phyloP scores from a whole-genome alignment of 1,140 invertebrate genomes.

The Thalassaphorura encarpata region DNA sequence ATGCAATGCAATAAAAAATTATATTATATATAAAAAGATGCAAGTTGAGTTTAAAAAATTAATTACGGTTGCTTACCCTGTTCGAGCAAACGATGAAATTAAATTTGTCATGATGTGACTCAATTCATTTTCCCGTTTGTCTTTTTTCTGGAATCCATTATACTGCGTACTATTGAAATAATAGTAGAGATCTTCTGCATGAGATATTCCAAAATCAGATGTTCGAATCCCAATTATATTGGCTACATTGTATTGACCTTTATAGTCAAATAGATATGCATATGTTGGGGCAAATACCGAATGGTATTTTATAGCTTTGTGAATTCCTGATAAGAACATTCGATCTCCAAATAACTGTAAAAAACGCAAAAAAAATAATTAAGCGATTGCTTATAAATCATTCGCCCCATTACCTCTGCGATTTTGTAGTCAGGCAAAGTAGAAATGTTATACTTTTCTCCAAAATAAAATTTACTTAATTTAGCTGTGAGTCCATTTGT shows the following conservation, averaged over 20 bases:
- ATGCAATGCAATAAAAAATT: background rate
- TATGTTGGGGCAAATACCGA: slow-evolving; percentile 22
- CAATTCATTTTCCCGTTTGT: background rate
- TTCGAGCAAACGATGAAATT: background rate
- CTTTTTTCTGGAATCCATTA: background rate
- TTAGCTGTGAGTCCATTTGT: too few relatives aligned
- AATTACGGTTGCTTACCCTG: background rate
- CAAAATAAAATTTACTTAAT: too few relatives aligned
- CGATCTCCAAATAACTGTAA: slow-evolving; percentile 12
- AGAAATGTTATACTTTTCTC: too few relatives aligned
- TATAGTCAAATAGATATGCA: slow-evolving; percentile 21
- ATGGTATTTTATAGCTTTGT: slow-evolving; percentile 19
- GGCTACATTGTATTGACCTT: slow-evolving; percentile 20
- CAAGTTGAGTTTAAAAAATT: background rate
- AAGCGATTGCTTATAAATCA: too few relatives aligned
- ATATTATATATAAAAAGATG: background rate
- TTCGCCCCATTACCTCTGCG: too few relatives aligned
- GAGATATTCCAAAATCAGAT: slow-evolving; percentile 11
- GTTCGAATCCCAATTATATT: background rate
- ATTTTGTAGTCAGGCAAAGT: too few relatives aligned
- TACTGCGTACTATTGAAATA: slow-evolving; percentile 8
- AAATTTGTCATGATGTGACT: background rate
- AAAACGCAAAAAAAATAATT: too few relatives aligned
- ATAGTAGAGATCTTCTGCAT: slow-evolving; percentile 22
- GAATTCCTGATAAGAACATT: slow-evolving; percentile 7